These are phyloP conservation scores for Acestrorhynchus altus DNA, from an alignment of 2,797 vertebrate genomes.

Conservation along the genomic window DNA sequence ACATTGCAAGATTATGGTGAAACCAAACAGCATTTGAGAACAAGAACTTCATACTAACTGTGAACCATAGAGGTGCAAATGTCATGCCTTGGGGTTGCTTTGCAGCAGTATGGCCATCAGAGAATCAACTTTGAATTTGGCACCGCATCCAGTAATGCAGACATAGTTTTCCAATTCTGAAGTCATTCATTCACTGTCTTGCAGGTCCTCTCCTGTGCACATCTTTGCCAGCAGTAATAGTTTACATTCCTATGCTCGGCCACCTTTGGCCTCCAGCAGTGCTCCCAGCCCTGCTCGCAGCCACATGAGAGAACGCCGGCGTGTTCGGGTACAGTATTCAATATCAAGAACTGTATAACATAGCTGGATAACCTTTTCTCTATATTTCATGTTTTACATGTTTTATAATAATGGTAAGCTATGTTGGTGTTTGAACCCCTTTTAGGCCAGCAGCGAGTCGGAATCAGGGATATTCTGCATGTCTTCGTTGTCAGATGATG, in stretches of 20 bases:
- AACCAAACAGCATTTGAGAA: too few species aligned
- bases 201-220: conserved; percentile 96
- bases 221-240: conserved; percentile 98
- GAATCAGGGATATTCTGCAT: conserved; percentile 97
- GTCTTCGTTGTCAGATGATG: conserved; percentile 96
- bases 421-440: conserved; percentile 37
- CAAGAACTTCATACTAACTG: too few species aligned
- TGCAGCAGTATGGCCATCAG: too few species aligned
- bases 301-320: conserved; percentile 88
- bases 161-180: too few species aligned
- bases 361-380: background rate
- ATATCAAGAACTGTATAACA: background rate
- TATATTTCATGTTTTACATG: background rate
- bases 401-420: conserved; percentile 13
- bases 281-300: conserved; percentile 86
- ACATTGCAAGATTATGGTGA: too few species aligned
- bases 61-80: too few species aligned
- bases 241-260: conserved; percentile 99
- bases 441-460: conserved; percentile 92
- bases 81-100: too few species aligned
- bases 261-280: conserved; percentile 88
- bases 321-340: conserved; percentile 75
- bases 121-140: too few species aligned
- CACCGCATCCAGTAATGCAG: too few species aligned
- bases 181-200: conserved; percentile 54